Percentiles rank a stretch among this genome's conserved stretches.
Evolutionary conservation across 64 coral and sea anemone species (phyloP).

Genomic region (Dendronephthya gigantea): DNA sequence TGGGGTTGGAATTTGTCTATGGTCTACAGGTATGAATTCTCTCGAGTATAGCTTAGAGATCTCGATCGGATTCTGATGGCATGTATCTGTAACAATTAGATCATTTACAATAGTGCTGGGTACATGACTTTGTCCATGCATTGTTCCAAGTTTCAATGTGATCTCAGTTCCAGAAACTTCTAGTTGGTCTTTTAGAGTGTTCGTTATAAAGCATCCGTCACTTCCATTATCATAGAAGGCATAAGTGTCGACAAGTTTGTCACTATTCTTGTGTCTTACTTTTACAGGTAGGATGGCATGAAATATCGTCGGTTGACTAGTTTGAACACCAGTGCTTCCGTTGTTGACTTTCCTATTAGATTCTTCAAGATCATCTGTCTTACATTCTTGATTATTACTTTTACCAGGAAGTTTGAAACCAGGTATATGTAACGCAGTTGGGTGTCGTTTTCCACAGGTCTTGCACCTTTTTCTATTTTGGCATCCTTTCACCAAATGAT

Average conservation of each 20-base stretch:
- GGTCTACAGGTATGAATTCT: slow-evolving; percentile 17
- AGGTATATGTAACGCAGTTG: not conserved
- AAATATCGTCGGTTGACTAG: not conserved
- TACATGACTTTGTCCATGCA: not conserved
- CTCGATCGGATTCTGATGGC: not conserved
- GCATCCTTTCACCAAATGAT: slow-evolving; percentile 28
- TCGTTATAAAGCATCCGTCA: not conserved
- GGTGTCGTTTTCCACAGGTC: slow-evolving; percentile 9
- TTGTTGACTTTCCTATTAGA: not conserved
- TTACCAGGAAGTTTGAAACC: not conserved
- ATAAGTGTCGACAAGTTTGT: not conserved
- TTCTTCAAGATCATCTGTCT: too few relatives aligned
- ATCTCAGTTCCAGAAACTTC: not conserved
- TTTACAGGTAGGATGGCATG: not conserved
- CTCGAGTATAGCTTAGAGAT: slow-evolving; percentile 24
- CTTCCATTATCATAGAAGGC: slow-evolving; percentile 2
- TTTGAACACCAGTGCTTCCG: not conserved
- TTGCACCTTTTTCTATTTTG: slow-evolving; percentile 18
- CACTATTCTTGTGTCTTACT: not conserved
- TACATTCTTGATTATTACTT: not conserved
- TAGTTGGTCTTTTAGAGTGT: not conserved
- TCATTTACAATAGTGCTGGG: not conserved
- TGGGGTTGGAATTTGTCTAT: slow-evolving; percentile 23
- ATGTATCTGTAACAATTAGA: not conserved
- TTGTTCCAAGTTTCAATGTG: not conserved